phyloP scores from a whole-genome alignment of 35 echinoderm and acorn worm genomes.

The Diadema setosum region DNA sequence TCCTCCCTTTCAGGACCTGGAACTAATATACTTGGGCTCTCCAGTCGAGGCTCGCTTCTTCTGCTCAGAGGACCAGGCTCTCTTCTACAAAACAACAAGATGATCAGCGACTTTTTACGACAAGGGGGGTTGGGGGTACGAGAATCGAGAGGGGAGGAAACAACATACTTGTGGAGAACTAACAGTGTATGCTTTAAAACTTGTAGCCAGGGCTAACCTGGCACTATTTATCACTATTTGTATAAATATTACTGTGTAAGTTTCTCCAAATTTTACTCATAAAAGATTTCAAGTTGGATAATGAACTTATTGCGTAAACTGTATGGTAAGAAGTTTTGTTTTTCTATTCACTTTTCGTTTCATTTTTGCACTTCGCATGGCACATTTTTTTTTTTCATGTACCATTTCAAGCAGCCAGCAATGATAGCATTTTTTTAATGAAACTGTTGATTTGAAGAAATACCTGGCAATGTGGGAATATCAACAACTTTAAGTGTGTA shows the following conservation, averaged over 20 bases:
- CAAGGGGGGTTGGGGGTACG: too few species aligned
- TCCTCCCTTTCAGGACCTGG: neutral
- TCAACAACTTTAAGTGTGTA: too few species aligned
- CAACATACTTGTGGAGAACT: neutral
- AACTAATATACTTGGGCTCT: neutral
- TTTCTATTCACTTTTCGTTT: neutral
- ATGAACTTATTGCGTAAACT: neutral
- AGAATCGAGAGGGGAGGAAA: too few species aligned
- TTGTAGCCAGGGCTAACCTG: neutral
- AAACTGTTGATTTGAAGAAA: neutral
- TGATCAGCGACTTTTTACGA: too few species aligned
- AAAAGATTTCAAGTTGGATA: neutral
- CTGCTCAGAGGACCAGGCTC: too few species aligned
- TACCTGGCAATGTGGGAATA: neutral
- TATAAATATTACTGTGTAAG: slow-evolving; percentile 3
- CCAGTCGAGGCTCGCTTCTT: too few species aligned
- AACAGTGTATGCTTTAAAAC: neutral
- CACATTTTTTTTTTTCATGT: neutral
- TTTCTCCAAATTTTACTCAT: slow-evolving; percentile 2
- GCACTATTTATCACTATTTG: neutral
- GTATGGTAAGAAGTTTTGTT: neutral
- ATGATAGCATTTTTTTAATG: neutral
- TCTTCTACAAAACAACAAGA: too few species aligned
- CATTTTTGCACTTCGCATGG: neutral
- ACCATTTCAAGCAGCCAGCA: neutral